Percentiles rank a stretch among this genome's conserved stretches.
phyloP scores from a whole-genome alignment of 2,113 vertebrate genomes.

The Neolamprologus sp. region DNA sequence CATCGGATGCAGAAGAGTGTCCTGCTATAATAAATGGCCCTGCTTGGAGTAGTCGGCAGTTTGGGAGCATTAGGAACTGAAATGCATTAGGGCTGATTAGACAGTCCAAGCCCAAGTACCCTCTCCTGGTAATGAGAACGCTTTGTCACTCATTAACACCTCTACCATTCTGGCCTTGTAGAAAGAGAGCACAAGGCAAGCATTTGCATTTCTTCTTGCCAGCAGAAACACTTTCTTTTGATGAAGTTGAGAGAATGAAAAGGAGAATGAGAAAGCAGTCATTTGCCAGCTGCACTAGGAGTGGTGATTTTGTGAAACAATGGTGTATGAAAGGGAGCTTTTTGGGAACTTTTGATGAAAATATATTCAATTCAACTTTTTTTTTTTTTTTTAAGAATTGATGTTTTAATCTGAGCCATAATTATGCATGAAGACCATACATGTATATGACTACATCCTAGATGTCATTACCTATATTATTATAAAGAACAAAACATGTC shows the following conservation, averaged over 20 bases:
- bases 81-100: slow-evolving; percentile 70
- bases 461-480: background rate
- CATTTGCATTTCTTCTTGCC: slow-evolving; percentile 34
- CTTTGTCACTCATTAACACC: slow-evolving; percentile 70
- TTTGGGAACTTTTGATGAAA: slow-evolving; percentile 8
- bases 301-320: slow-evolving; percentile 27
- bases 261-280: slow-evolving; percentile 1
- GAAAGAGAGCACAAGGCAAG: background rate
- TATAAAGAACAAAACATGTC: background rate
- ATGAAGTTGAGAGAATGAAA: slow-evolving; percentile 25
- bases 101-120: slow-evolving; percentile 39
- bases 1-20: slow-evolving; percentile 20
- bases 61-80: slow-evolving; percentile 57
- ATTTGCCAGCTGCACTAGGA: background rate
- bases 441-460: background rate
- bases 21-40: slow-evolving; percentile 42
- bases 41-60: slow-evolving; percentile 37
- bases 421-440: background rate
- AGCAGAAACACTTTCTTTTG: slow-evolving; percentile 29
- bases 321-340: slow-evolving; percentile 2
- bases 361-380: background rate
- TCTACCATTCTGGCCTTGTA: slow-evolving; percentile 7
- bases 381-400: background rate
- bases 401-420: background rate
- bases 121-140: slow-evolving; percentile 65